Base-by-base conservation (phyloP, 2,797 vertebrate genomes). In the Carapus acus region DNA sequence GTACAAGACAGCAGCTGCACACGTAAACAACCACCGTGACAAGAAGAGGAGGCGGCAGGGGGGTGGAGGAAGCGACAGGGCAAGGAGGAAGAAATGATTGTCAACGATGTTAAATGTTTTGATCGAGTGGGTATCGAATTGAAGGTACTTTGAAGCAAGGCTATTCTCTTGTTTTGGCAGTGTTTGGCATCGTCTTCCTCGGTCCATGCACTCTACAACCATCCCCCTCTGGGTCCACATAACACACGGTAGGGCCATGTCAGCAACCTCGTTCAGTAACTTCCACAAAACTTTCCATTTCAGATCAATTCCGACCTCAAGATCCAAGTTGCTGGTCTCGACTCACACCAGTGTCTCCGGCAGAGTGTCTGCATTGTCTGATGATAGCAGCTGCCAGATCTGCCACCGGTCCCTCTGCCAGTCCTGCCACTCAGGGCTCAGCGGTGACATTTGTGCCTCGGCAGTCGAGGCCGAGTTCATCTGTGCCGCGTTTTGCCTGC, bases 341-440 rank as follows among this genome's bases (percentile, higher is more conserved):
- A 8, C 60, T 96, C 90, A 97, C 87, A 96, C 94, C 31, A 97
- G 85, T 1, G 94, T 97, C 73, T 97, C 94, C 0, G 93, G 94
- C 47, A 96, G 89, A 19, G 93, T 84, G 50, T 97, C 94, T 0
- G 93, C 87, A 70, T 91, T 95, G 77, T 96, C 93, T 0, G 91
- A 84, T 4, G 93, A 94, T 17, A 97, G 71, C 44, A 97, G 90
- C 76, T 97, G 92, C 93, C 94, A 96, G 54, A 97, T 96, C 67
- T 96, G 93, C 91, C 93, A 96, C 49, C 91, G 85, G 57, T 95
- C 93, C 64, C 90, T 87, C 60, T 96, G 93, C 93, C 93, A 96
- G 40, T 95, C 92, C 1, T 91, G 89, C 93, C 93, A 96, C 77
- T 88, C 89, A 0, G 83, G 68, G 21, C 87, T 17, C 65, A 80